phyloP scores from a whole-genome alignment of 2,797 vertebrate species.

The Xiphophorus birchmanni region DNA sequence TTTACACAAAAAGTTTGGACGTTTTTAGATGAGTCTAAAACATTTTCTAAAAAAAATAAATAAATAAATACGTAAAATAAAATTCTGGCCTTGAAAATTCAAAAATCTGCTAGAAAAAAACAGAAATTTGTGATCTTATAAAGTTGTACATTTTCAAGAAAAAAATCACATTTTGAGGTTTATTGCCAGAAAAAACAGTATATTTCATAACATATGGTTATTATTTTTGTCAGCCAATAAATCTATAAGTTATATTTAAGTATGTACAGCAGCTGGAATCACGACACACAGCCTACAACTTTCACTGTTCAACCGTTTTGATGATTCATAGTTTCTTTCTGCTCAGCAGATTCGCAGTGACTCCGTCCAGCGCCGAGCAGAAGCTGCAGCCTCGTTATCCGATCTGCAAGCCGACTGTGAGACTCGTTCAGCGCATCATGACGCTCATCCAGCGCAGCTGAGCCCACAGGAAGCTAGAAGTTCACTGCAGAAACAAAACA shows the following conservation, averaged over 20 bases:
- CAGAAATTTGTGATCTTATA: no score
- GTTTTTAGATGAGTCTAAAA: no score
- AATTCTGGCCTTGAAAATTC: no score
- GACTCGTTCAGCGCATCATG: slow-evolving; percentile 73
- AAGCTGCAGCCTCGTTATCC: slow-evolving; percentile 79
- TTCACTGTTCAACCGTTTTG: background rate
- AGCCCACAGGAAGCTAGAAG: background rate
- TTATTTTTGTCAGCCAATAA: background rate
- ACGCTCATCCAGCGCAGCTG: slow-evolving; percentile 53
- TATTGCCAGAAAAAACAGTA: no score
- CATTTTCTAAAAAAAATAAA: no score
- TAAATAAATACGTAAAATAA: no score
- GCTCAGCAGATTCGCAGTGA: slow-evolving; percentile 80
- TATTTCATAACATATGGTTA: no score
- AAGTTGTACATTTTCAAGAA: no score
- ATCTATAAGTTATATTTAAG: background rate
- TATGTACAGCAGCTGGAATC: background rate
- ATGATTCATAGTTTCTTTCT: background rate
- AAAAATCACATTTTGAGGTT: no score
- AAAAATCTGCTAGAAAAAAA: no score
- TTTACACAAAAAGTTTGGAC: no score
- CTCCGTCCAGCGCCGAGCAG: slow-evolving; percentile 62
- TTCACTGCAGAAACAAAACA: no score
- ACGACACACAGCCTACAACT: background rate
- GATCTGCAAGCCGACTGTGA: slow-evolving; percentile 71